Evolutionary conservation across 1,140 invertebrate species (phyloP).

Genomic region (Tigriopus japonicus): DNA sequence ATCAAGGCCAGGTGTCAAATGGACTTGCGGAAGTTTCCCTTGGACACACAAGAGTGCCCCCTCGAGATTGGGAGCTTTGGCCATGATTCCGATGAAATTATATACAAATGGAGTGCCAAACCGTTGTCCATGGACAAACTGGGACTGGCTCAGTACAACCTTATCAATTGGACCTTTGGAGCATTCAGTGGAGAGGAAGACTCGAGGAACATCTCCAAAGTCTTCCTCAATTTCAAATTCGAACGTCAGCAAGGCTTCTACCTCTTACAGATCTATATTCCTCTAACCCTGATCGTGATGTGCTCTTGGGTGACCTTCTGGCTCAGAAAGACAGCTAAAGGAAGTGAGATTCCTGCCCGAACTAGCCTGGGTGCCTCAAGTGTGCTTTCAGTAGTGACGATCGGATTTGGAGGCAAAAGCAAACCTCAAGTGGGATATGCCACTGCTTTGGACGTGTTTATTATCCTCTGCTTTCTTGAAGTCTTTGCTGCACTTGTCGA

Average conservation of each 20-base stretch:
- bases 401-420: constrained; percentile 36
- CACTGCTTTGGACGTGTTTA: constrained; percentile 40
- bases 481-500: constrained; percentile 39
- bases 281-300: constrained; percentile 38
- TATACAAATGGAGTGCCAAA: constrained; percentile 10
- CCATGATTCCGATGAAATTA: constrained; percentile 3
- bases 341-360: constrained; percentile 11
- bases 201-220: not conserved
- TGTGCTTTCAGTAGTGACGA: constrained; percentile 37
- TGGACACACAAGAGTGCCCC: constrained; percentile 29
- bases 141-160: constrained; percentile 2
- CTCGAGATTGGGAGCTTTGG: constrained; percentile 26
- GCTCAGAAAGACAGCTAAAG: constrained; percentile 37
- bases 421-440: constrained; percentile 37
- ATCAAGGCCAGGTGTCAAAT: constrained; percentile 29
- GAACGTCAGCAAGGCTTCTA: not conserved
- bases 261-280: constrained; percentile 38
- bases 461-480: constrained; percentile 38
- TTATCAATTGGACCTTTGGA: not conserved
- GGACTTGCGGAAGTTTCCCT: constrained; percentile 27
- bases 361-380: constrained; percentile 33
- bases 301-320: constrained; percentile 45
- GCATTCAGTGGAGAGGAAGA: not conserved
- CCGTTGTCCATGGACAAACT: constrained; percentile 12
- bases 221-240: constrained; percentile 1